Evolutionary conservation across 2,797 vertebrate genomes (phyloP).

Genomic region (Eulemur albifrons): DNA sequence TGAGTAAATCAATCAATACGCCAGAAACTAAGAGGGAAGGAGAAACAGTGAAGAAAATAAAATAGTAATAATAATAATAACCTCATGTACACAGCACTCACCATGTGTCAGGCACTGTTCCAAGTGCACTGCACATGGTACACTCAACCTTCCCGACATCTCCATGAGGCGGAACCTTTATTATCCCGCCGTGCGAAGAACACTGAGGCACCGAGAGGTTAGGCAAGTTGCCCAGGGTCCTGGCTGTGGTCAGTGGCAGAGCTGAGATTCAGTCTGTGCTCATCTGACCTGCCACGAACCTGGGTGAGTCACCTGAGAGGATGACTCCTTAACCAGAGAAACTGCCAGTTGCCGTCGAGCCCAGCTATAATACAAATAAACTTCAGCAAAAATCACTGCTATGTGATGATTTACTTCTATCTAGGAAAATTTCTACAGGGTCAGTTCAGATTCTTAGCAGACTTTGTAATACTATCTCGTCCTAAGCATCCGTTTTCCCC

Average conservation of each 20-base stretch:
- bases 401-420: not conserved
- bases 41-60: not conserved
- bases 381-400: not conserved
- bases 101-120: not conserved
- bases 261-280: not conserved
- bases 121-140: not conserved
- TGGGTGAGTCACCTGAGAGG: not conserved
- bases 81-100: not conserved
- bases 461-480: not conserved
- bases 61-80: not conserved
- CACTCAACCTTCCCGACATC: not conserved
- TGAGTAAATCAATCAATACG: conserved; percentile 5
- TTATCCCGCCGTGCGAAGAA: too few relatives aligned
- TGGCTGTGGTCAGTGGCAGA: not conserved
- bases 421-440: not conserved
- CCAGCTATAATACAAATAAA: not conserved
- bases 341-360: not conserved
- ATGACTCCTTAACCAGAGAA: not conserved
- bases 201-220: not conserved
- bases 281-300: not conserved
- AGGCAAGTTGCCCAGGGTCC: not conserved
- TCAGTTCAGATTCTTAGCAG: not conserved
- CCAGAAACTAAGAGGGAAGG: not conserved
- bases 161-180: not conserved
- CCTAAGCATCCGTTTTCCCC: not conserved